Evolutionary conservation across 2,888 invertebrate species (phyloP), one percentile per base, ranked within the genome.

Genomic region (Entomobrya multifasciata): DNA sequence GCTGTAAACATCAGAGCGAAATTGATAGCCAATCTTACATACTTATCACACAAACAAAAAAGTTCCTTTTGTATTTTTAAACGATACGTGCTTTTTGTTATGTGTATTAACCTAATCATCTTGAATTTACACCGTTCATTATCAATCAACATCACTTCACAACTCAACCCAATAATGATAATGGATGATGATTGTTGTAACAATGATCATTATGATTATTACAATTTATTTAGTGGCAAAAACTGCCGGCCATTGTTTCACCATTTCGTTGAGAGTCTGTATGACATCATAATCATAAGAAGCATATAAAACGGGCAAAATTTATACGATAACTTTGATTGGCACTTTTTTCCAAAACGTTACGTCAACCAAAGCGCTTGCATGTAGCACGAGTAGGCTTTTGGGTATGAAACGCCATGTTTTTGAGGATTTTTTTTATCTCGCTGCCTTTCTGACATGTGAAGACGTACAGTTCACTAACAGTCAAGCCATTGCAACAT

Each of bases 331-430:
- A 57, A 72, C 85, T 79, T 72, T 85, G 85, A 85, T 85, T 85
- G 85, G 72, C 85, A 85, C 62, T n/a, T 79, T 85, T 85, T 79
- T 30, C 20, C n/a, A 22, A 85, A 79, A 70, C 17, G 13, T 62
- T 49, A 67, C 62, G 74, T 82, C 84, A 77, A 44, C 60, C 41
- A 60, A 44, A 70, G 57, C 60, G 70, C 55, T 74, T 72, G 85
- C 85, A 85, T 85, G 85, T 85, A 78, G 62, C 85, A 85, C 85
- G 85, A 85, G 79, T 36, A 74, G 27, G 10, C 15, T 67, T 67
- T 74, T 74, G 49, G 17, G n/a, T 49, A 15, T 30, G 60, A 67
- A 55, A 72, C 78, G 55, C 72, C 72, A 85, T 79, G 70, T 85
- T 78, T 65, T 76, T 78, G 70, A 78, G 65, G 57, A 57, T 78